A percentile compares a stretch with the other conserved stretches of the same genome.
These are phyloP conservation scores for Drosophila saltans DNA, from an alignment of 1,140 invertebrate genomes.

Conservation along the genomic window DNA sequence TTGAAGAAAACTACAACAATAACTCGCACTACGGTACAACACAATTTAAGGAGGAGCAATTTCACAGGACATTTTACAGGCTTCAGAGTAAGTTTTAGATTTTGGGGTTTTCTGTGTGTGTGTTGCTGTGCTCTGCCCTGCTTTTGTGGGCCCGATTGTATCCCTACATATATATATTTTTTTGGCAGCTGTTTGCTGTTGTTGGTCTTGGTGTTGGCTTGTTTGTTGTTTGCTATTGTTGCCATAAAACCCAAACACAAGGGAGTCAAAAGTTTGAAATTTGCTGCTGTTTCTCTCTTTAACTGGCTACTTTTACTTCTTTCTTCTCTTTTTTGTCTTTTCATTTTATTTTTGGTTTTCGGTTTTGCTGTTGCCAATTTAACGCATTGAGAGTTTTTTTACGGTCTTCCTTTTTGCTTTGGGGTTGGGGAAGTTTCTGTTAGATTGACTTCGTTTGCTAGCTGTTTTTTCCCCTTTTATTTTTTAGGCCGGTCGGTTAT, in stretches of 20 bases:
- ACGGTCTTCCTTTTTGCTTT: constrained; percentile 19
- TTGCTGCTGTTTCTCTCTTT: constrained; percentile 12
- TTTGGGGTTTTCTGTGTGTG: neutral
- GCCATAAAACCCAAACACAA: constrained; percentile 10
- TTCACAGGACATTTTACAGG: neutral
- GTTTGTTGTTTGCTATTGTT: constrained; percentile 36
- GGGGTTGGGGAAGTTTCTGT: neutral
- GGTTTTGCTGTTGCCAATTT: neutral
- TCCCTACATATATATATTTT: neutral
- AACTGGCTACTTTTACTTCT: constrained; percentile 1
- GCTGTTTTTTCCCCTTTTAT: neutral
- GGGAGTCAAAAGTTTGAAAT: constrained; percentile 23
- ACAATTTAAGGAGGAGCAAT: neutral
- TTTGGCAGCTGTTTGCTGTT: constrained; percentile 37
- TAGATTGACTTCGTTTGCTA: constrained; percentile 12
- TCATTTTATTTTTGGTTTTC: neutral
- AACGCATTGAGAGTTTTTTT: constrained; percentile 11
- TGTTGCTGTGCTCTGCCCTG: neutral
- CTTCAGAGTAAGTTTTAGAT: neutral
- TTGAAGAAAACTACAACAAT: neutral
- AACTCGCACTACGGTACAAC: neutral
- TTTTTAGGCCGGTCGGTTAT: neutral
- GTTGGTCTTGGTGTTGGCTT: constrained; percentile 12
- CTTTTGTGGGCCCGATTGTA: neutral
- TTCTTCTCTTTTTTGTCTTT: neutral